Evolutionary conservation across 2,888 invertebrate species (phyloP).

Genomic region (Taenaris catops): DNA sequence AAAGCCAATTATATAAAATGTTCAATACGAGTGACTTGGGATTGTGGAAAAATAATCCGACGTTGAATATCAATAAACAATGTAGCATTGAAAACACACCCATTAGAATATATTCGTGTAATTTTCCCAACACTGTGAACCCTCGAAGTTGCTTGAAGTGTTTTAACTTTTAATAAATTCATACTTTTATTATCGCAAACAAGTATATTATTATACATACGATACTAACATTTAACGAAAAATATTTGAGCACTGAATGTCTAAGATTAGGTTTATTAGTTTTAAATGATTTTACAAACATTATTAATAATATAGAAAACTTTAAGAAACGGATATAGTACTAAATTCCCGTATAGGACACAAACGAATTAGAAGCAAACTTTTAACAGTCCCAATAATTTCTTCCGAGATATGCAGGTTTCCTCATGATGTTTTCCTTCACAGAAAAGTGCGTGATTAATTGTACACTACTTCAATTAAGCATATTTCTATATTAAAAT

Average conservation of each 20-base stretch:
- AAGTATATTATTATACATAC: constrained; percentile 26
- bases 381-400: constrained; percentile 47
- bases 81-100: constrained; percentile 53
- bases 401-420: too few relatives aligned
- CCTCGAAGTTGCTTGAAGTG: constrained; percentile 32
- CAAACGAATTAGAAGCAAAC: constrained; percentile 25
- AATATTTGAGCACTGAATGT: constrained; percentile 68
- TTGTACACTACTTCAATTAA: too few relatives aligned
- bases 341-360: constrained; percentile 10
- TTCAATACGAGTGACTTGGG: too few relatives aligned
- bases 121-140: constrained; percentile 53
- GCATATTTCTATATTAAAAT: too few relatives aligned
- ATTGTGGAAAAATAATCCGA: too few relatives aligned
- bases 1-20: too few relatives aligned
- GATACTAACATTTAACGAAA: constrained; percentile 43
- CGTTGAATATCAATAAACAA: constrained; percentile 4
- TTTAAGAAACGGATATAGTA: constrained; percentile 18
- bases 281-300: constrained; percentile 26
- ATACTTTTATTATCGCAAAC: constrained; percentile 28
- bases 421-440: too few relatives aligned
- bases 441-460: too few relatives aligned
- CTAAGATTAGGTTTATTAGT: constrained; percentile 27
- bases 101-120: constrained; percentile 49
- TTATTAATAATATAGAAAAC: constrained; percentile 19
- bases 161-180: constrained; percentile 31